Evolutionary conservation across 2,113 vertebrate species (phyloP).

Genomic region (Electrona antarctica): DNA sequence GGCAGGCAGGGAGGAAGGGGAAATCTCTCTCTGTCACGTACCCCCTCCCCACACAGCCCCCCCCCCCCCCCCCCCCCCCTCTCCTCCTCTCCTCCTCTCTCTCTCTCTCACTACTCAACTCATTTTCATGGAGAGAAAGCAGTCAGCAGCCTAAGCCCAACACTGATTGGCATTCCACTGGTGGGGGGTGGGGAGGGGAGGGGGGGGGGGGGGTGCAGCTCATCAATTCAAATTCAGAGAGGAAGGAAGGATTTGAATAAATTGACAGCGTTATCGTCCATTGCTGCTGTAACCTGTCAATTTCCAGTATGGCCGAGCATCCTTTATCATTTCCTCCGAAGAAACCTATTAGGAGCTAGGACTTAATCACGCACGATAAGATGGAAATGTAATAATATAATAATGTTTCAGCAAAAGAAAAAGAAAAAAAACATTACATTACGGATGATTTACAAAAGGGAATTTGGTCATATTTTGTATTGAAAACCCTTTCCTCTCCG

Average conservation of each 20-base stretch:
- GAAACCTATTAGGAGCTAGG: constrained; percentile 61
- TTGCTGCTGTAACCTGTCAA: constrained; percentile 73
- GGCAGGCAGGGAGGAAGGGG: constrained; percentile 72
- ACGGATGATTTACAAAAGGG: constrained; percentile 42
- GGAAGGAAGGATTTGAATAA: constrained; percentile 80
- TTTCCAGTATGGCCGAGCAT: constrained; percentile 67
- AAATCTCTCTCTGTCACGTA: constrained; percentile 53
- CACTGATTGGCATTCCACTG: constrained; percentile 80
- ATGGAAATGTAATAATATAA: constrained; percentile 37
- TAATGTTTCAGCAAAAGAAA: too few species aligned
- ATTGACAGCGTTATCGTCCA: constrained; percentile 78
- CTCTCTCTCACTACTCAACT: constrained; percentile 55
- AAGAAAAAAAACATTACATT: constrained; percentile 51
- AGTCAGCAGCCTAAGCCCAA: constrained; percentile 70
- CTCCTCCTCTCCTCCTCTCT: constrained; percentile 50
- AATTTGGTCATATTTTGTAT: constrained; percentile 37
- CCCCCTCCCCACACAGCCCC: neutral
- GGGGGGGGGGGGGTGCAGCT: constrained; percentile 67
- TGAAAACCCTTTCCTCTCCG: constrained; percentile 22
- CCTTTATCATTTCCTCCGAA: constrained; percentile 68
- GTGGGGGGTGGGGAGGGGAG: constrained; percentile 68
- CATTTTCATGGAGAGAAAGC: constrained; percentile 69
- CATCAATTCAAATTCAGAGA: constrained; percentile 76
- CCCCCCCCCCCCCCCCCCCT: constrained; percentile 19
- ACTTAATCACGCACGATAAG: constrained; percentile 68